These are phyloP conservation scores for Zhengitettix transpicula DNA, from an alignment of 2,888 invertebrate genomes.

Conservation along the genomic window DNA sequence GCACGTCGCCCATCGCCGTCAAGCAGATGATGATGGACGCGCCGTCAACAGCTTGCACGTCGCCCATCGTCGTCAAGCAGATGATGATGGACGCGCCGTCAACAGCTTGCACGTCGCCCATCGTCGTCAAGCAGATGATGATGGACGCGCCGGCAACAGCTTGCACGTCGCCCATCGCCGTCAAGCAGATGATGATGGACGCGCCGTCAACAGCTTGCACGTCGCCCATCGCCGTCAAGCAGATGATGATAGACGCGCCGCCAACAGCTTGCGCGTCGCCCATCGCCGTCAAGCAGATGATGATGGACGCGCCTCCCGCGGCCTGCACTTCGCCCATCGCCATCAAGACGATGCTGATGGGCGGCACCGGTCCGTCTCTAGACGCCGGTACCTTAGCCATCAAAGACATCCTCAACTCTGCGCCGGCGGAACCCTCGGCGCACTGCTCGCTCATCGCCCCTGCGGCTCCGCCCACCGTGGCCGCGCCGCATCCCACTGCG, in stretches of 20 bases:
- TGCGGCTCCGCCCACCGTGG: background rate
- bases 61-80: background rate
- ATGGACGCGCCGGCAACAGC: slow-evolving; percentile 1
- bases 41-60: background rate
- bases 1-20: background rate
- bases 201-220: background rate
- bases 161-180: background rate
- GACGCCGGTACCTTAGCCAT: too few relatives aligned
- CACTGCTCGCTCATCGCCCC: background rate
- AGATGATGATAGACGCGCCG: background rate
- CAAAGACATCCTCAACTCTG: too few relatives aligned
- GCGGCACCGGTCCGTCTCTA: too few relatives aligned
- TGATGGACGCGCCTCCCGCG: background rate
- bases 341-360: too few relatives aligned
- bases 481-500: slow-evolving; percentile 13
- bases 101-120: slow-evolving; percentile 5
- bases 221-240: slow-evolving; percentile 7
- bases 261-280: background rate
- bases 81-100: background rate
- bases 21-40: background rate
- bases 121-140: slow-evolving; percentile 7
- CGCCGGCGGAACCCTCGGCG: too few relatives aligned
- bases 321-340: background rate
- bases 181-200: background rate
- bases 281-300: slow-evolving; percentile 2